These are phyloP conservation scores for Dynastes hyllus DNA, from an alignment of 2,888 invertebrate species.

Conservation along the genomic window DNA sequence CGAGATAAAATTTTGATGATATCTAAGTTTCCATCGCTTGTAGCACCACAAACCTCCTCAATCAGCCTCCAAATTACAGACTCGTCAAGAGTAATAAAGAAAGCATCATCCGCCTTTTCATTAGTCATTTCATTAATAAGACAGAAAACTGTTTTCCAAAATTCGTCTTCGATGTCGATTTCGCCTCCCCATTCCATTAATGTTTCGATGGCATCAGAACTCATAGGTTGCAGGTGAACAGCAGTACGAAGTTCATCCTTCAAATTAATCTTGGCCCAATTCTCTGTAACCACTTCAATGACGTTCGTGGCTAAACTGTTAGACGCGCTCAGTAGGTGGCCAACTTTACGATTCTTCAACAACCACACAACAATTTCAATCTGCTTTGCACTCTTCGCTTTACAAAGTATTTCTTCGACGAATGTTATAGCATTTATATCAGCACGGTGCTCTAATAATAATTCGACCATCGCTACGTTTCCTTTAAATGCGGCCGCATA, in stretches of 20 bases:
- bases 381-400: not conserved
- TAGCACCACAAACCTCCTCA: not conserved
- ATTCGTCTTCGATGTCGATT: not conserved
- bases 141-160: not conserved
- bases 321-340: not conserved
- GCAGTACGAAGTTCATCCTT: not conserved
- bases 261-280: not conserved
- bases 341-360: not conserved
- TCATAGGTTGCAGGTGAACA: not conserved
- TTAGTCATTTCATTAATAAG: not conserved
- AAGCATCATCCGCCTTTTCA: not conserved
- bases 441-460: not conserved
- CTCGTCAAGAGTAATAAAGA: not conserved
- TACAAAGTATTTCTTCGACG: not conserved
- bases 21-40: not conserved
- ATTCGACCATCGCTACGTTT: not conserved
- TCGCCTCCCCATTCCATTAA: not conserved
- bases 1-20: not conserved
- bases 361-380: not conserved
- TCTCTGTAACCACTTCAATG: not conserved
- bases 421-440: not conserved
- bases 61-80: not conserved
- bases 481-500: not conserved
- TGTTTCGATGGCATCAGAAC: not conserved
- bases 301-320: not conserved